Evolutionary conservation across 2,113 vertebrate genomes (phyloP), one percentile per base, ranked within the genome.

Genomic region (Ariopsis seemanni): DNA sequence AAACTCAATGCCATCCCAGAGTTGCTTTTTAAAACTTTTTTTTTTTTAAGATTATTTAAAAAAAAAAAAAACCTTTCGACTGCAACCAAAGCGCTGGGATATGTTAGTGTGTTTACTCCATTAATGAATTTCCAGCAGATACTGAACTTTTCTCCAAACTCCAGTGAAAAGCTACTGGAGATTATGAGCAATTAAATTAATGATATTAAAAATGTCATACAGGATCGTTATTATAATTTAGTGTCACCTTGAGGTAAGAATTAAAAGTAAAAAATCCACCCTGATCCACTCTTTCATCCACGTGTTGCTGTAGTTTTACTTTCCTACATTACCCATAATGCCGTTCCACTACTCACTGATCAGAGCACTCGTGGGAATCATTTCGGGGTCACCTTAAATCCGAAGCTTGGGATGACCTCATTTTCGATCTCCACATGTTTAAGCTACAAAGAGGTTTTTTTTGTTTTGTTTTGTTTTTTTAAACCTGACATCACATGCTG

Each of bases 21-120:
- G 14, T 8, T 3, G 0, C 8, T 18, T 2, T 18, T 69, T 4
- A 42, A 42, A 42, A 42, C 6, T 5, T 11, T 1, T 67, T 69
- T 69, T n/a, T 42, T 5, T 42, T 7, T 7, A 1, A 18, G 1
- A 8, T 17, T 18, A 2, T 63, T 67, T 69, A 42, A 42, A 42
- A 42, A 42, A 42, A 42, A 42, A 42, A 18, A 34, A 71, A 15
- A 12, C 53, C 20, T 50, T 11, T 50, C 9, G 25, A 5, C 11
- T 77, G 48, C 72, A 52, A 25, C 72, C 48, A 50, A 22, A 80
- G 15, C 22, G 55, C 27, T 58, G 78, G 55, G 27, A 80, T 80
- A 58, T 80, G 78, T 8, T 58, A 22, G 8, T 80, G 78, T 80
- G 55, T 80, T 80, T 80, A 58, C 78, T 42, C 42, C 42, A 42